Percentiles rank a stretch among this genome's conserved stretches.
These are phyloP conservation scores for Ptychadena robeensis DNA, from an alignment of 2,797 vertebrate species.

Conservation along the genomic window DNA sequence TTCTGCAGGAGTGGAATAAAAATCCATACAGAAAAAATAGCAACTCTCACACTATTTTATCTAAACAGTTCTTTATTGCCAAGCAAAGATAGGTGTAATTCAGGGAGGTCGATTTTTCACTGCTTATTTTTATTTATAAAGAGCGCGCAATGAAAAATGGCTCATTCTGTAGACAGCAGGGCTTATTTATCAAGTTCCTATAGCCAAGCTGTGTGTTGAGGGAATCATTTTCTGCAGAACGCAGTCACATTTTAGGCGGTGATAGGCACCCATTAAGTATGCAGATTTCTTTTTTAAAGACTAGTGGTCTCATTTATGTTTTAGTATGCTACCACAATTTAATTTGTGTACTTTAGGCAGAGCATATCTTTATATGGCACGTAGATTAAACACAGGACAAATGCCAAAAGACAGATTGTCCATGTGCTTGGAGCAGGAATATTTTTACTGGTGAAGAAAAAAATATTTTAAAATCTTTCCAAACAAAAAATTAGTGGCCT, in stretches of 20 bases:
- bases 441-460: no score
- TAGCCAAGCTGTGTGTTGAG: neutral
- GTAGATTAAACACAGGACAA: neutral
- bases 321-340: no score
- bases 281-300: neutral
- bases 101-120: slow-evolving; percentile 29
- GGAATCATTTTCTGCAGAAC: slow-evolving; percentile 16
- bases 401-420: neutral
- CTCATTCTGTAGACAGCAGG: slow-evolving; percentile 16
- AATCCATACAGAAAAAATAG: slow-evolving; percentile 41
- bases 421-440: no score
- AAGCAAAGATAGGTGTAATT: slow-evolving; percentile 28
- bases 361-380: neutral
- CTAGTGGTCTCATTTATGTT: no score
- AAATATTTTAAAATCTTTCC: no score
- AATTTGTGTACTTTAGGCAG: no score
- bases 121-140: slow-evolving; percentile 46
- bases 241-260: neutral
- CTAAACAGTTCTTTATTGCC: slow-evolving; percentile 43
- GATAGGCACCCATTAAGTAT: neutral
- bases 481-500: no score
- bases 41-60: slow-evolving; percentile 32
- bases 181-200: slow-evolving; percentile 36
- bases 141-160: slow-evolving; percentile 34
- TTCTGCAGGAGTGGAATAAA: slow-evolving; percentile 28